Base-by-base conservation (phyloP, 2,797 vertebrate species). In the Nyctalus aviator region DNA sequence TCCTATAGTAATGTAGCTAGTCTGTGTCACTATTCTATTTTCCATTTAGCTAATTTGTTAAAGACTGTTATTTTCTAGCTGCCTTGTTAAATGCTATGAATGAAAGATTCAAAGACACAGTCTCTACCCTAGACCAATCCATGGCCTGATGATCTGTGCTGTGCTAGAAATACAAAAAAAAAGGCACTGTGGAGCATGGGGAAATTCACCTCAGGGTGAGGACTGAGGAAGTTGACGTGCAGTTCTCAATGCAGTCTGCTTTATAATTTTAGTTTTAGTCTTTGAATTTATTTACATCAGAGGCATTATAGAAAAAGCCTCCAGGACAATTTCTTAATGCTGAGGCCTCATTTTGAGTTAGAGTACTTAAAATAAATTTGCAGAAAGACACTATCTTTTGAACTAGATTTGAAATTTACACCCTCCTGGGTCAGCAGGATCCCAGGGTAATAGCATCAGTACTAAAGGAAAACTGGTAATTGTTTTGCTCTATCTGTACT, bases 211-310 rank as follows among this genome's bases (percentile, higher is more conserved):
- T 73, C 20, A 62, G 37, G 12, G 44, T 64, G 55, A 62, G 55
- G n/a, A 50, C 18, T 41, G 32, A 62, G 20, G 64, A 25, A 83
- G 46, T 53, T 75, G 27, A 14, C 64, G 14, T 75, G 44, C 32
- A 73, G 25, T 50, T 73, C 55, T 83, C 27, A 50, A 20, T n/a
- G 25, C 44, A 83, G 1, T 53, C 69, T 37, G 14, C 14, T 64
- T 91, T 91, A 23, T 53, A 25, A 62, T 83, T 82, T 64, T n/a
- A 64, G 44, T 75, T 83, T 62, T 82, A 62, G 78, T 18, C 68
- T n/a, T 82, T 75, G 9, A 13, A 17, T 20, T 64, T 59, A 32
- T 75, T 75, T 91, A 83, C 13, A 66, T 83, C 57, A 41, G 69
- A 50, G 44, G 3, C 13, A 25, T 73, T 32, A 64, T n/a, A 53